Conservation (phyloP, 2,797 vertebrate species). For the Sternarchorhynchus goeldii region DNA sequence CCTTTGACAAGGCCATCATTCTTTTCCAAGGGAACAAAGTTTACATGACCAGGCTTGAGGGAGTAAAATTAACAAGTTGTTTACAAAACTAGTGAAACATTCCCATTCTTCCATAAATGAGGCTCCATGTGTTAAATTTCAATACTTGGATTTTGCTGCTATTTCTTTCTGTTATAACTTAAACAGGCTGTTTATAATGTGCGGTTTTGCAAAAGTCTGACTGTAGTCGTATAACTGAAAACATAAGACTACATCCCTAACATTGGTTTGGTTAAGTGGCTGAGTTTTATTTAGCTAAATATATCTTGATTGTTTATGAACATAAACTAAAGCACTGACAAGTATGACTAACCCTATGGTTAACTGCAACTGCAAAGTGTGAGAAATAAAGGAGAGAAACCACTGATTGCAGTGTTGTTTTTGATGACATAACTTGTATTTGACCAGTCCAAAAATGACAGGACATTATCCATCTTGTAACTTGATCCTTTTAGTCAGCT, state of each 20-base stretch:
- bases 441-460: not conserved
- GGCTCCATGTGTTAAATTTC: slow-evolving; percentile 6
- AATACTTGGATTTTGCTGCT: slow-evolving; percentile 39
- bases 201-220: slow-evolving; percentile 56
- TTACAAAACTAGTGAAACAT: slow-evolving; percentile 41
- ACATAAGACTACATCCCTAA: slow-evolving; percentile 45
- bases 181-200: slow-evolving; percentile 58
- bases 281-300: slow-evolving; percentile 48
- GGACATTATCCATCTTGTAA: not conserved
- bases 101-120: slow-evolving; percentile 20
- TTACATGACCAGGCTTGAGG: slow-evolving; percentile 33
- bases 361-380: slow-evolving; percentile 49
- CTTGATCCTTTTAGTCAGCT: no score
- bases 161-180: slow-evolving; percentile 53
- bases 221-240: slow-evolving; percentile 38
- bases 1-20: slow-evolving; percentile 13
- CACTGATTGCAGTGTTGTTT: not conserved
- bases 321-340: slow-evolving; percentile 53
- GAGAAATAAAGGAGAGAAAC: slow-evolving; percentile 65
- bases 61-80: slow-evolving; percentile 28
- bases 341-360: slow-evolving; percentile 43
- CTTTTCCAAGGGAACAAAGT: slow-evolving; percentile 26
- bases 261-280: slow-evolving; percentile 23
- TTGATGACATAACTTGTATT: not conserved
- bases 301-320: slow-evolving; percentile 52